These are phyloP conservation scores for Tetropium fuscum DNA, from an alignment of 2,888 invertebrate species.

Conservation along the genomic window DNA sequence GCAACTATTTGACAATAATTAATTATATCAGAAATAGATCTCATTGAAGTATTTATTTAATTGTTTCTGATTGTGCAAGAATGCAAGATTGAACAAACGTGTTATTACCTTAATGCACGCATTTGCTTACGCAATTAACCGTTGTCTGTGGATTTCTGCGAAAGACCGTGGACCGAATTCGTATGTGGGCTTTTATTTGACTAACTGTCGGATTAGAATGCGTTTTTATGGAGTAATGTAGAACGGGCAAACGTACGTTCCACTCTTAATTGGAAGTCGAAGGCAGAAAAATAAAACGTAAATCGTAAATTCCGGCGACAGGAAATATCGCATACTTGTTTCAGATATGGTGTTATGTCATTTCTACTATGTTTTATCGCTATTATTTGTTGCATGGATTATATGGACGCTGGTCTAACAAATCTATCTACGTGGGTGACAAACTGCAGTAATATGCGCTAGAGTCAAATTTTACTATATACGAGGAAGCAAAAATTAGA, in stretches of 20 bases:
- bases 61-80: conserved; percentile 47
- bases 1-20: conserved; percentile 37
- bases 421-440: no score
- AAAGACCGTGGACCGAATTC: conserved; percentile 35
- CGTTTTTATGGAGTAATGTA: neutral
- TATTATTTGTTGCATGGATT: no score
- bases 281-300: neutral
- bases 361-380: neutral
- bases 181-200: conserved; percentile 38
- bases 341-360: no score
- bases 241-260: neutral
- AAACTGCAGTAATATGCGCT: no score
- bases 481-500: no score
- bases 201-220: conserved; percentile 30
- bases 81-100: conserved; percentile 42
- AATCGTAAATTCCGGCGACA: neutral
- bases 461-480: no score
- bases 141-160: conserved; percentile 27
- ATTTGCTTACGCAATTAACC: conserved; percentile 39
- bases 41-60: conserved; percentile 44
- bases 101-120: conserved; percentile 33
- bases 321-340: neutral
- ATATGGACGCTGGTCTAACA: no score
- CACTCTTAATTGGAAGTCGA: neutral
- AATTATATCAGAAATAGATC: conserved; percentile 45